These are phyloP conservation scores for Plestiodon gilberti DNA, from an alignment of 2,113 vertebrate genomes.

Conservation along the genomic window DNA sequence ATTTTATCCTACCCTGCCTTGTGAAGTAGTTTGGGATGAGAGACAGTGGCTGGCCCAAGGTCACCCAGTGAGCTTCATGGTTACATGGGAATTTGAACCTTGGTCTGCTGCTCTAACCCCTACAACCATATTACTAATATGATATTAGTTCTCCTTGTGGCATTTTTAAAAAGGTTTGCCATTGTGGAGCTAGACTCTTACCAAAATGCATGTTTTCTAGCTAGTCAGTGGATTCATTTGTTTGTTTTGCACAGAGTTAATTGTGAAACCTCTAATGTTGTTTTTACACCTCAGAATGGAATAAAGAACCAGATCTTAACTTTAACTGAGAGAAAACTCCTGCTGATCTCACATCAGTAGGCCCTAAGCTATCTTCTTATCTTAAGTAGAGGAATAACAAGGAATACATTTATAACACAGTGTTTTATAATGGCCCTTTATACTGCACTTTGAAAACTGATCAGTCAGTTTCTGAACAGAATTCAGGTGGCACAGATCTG, in stretches of 20 bases:
- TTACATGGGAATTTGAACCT: too few species aligned
- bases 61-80: too few species aligned
- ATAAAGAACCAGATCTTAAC: slow-evolving; percentile 10
- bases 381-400: slow-evolving; percentile 1
- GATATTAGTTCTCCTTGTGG: neutral
- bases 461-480: slow-evolving; percentile 25
- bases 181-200: neutral
- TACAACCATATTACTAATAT: too few species aligned
- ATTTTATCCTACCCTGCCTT: too few species aligned
- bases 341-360: neutral
- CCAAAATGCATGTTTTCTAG: neutral
- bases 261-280: neutral
- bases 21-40: too few species aligned
- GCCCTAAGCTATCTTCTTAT: slow-evolving; percentile 26
- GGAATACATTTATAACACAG: slow-evolving; percentile 20
- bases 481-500: slow-evolving; percentile 33
- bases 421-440: slow-evolving; percentile 19
- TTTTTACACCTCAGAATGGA: neutral
- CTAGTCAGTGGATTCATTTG: neutral
- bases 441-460: slow-evolving; percentile 32
- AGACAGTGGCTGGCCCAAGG: too few species aligned
- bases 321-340: slow-evolving; percentile 25
- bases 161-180: neutral
- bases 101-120: too few species aligned
- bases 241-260: neutral